Evolutionary conservation across 2,797 vertebrate species (phyloP), one percentile per base, ranked within the genome.

Genomic region (Alcedo atthis): DNA sequence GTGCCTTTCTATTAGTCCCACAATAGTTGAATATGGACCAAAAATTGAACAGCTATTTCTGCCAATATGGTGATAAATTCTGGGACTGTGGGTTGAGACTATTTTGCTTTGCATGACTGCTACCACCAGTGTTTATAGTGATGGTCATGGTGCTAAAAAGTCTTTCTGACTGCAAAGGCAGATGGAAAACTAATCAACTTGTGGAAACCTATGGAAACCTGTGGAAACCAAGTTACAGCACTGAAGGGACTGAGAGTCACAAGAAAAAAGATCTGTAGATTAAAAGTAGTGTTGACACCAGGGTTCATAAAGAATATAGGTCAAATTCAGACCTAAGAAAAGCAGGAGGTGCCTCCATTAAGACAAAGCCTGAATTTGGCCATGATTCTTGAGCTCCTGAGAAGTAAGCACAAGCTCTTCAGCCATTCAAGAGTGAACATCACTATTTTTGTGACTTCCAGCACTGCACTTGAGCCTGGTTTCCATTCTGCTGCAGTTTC

Each of bases 21-120:
- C 1, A 3, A 0, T 13, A 45, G 20, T 8, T 62, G 43, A 37
- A 8, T 33, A 8, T 9, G 0, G 1, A 46, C 17, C 45, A 61
- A 55, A 92, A 84, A 25, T 0, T 24, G 22, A 59, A 26, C 6
- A 12, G 8, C 10, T 55, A 6, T 19, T 88, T 53, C 12, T 81
- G 45, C 10, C 49, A 30, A 9, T 14, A 5, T 0, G 6, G 10
- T 67, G 48, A 62, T 26, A 21, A 74, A 57, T 11, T 12, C 5
- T 5, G 57, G 8, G 33, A 8, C 4, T 81, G 21, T 37, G 53
- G 20, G 28, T 20, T 20, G 5, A 63, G 8, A 12, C 32, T 22
- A 3, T 57, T 58, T 32, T 62, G 35, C 57, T 54, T 58, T 35
- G 45, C 0, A 1, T 62, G 59, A 30, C 28, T 49, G 10, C 51